Percentiles rank a stretch among this genome's conserved stretches.
Evolutionary conservation across 1,140 invertebrate species (phyloP).

Genomic region (Temnothorax curvispinosus): DNA sequence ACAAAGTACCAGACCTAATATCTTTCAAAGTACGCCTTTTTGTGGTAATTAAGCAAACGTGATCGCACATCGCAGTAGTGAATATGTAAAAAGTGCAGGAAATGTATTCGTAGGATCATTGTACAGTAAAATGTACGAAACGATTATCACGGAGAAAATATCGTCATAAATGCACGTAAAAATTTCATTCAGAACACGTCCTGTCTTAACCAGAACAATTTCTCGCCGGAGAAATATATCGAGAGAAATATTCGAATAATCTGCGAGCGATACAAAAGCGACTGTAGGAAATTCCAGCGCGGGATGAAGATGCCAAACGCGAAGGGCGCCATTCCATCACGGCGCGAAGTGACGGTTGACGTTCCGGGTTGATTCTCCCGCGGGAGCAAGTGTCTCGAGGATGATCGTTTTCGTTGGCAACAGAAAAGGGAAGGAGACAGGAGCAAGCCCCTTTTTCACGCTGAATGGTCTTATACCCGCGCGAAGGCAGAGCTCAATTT

Average conservation of each 20-base stretch:
- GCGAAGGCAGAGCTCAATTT: conserved; percentile 57
- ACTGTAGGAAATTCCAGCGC: conserved; percentile 15
- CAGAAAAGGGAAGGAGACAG: conserved; percentile 49
- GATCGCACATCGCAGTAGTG: not conserved
- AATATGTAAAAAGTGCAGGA: not conserved
- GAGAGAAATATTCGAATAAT: conserved; percentile 5
- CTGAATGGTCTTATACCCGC: conserved; percentile 59
- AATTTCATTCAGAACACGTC: not conserved
- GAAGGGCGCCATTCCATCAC: conserved; percentile 23
- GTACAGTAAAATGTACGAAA: not conserved
- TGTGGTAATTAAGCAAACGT: not conserved
- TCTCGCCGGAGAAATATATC: too few species aligned
- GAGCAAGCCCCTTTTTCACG: conserved; percentile 75
- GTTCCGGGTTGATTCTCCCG: conserved; percentile 41
- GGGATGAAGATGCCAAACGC: conserved; percentile 23
- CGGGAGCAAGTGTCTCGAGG: conserved; percentile 59
- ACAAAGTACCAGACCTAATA: not conserved
- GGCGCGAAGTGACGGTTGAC: conserved; percentile 60
- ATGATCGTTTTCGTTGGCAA: conserved; percentile 73
- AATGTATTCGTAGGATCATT: not conserved
- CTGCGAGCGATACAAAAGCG: not conserved
- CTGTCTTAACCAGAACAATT: not conserved
- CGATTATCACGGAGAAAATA: not conserved
- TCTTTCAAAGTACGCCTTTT: not conserved
- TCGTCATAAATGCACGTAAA: not conserved